These are phyloP conservation scores for Macaca fascicularis DNA, from an alignment of 2,113 vertebrate genomes.

Conservation along the genomic window T2T-MFA8v1.1 NC_088379.1:62586001-62586500, in stretches of 20 bases:
- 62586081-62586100: constrained; percentile 49
- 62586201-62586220: neutral
- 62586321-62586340: neutral
- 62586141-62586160: constrained; percentile 58
- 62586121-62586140: constrained; percentile 41
- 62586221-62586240: neutral
- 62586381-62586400: neutral
- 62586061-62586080: neutral
- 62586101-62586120: neutral
- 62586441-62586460: neutral
- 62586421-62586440: neutral
- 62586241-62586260: neutral
- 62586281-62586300: neutral
- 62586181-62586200: neutral
- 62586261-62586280: neutral
- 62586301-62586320: neutral
- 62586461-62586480: neutral
- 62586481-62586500: neutral
- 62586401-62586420: neutral
- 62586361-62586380: neutral
- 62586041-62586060: neutral
- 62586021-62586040: neutral
- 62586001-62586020: neutral
- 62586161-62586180: neutral
- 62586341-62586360: neutral